phyloP scores from a whole-genome alignment of 53 echinoderm and acorn worm species.

The Crossaster papposus region DNA sequence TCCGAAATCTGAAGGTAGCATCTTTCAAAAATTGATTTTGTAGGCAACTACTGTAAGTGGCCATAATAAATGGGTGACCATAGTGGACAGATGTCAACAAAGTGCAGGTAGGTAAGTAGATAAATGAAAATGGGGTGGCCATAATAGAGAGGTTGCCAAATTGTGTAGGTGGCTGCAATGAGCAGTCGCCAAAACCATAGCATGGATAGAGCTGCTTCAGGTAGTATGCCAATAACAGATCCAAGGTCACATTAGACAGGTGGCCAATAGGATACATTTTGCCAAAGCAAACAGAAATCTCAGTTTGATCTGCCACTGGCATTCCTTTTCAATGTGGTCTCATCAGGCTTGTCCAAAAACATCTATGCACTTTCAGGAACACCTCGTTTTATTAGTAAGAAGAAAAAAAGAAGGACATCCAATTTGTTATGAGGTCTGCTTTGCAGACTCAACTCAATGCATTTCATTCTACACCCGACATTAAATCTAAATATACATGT shows the following conservation, averaged over 20 bases:
- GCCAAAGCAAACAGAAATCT: no score
- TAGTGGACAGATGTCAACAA: background rate
- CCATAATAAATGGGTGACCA: background rate
- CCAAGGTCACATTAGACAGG: no score
- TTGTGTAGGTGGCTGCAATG: background rate
- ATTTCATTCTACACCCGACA: background rate
- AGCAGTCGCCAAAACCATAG: background rate
- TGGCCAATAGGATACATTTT: no score
- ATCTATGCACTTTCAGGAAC: background rate
- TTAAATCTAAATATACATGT: background rate
- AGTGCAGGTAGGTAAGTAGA: background rate
- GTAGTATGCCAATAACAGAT: no score
- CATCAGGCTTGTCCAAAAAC: background rate
- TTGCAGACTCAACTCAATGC: background rate
- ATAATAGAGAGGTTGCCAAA: background rate
- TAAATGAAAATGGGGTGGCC: background rate
- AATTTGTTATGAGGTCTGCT: background rate
- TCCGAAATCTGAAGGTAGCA: no score
- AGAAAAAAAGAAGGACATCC: background rate
- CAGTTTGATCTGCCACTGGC: no score
- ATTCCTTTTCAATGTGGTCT: background rate
- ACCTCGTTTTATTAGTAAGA: background rate
- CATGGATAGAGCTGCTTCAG: no score
- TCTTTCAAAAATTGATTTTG: no score
- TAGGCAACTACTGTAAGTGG: no score